These are phyloP conservation scores for Panonychus citri DNA, from an alignment of 1,140 invertebrate genomes.

Conservation along the genomic window DNA sequence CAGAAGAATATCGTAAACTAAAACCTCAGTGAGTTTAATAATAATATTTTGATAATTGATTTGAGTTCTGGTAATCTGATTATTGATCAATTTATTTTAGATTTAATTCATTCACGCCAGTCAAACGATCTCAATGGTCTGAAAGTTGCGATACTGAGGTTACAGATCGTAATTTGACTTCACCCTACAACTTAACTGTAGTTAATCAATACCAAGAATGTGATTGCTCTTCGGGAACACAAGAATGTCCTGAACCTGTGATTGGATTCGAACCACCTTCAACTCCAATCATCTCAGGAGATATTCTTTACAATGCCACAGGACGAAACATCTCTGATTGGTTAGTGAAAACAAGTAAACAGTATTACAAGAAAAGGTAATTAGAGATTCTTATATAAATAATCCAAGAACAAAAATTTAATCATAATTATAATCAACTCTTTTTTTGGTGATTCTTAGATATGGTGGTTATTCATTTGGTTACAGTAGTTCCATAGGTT, in stretches of 20 bases:
- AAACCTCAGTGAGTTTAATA: background rate
- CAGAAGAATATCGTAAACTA: background rate
- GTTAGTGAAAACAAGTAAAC: slow-evolving; percentile 26
- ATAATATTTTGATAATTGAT: background rate
- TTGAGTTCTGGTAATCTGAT: background rate
- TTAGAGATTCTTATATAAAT: background rate
- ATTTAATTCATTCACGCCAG: background rate
- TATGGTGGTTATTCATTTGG: slow-evolving; percentile 28
- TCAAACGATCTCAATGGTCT: background rate
- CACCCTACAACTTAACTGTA: slow-evolving; percentile 8
- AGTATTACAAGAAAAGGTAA: slow-evolving; percentile 23
- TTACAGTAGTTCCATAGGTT: slow-evolving; percentile 16
- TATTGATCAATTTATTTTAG: background rate
- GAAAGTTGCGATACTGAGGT: background rate
- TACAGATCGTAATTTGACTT: slow-evolving; percentile 10
- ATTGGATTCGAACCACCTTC: slow-evolving; percentile 20
- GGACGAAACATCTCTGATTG: slow-evolving; percentile 29
- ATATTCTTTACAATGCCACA: slow-evolving; percentile 29
- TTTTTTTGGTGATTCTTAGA: slow-evolving; percentile 11
- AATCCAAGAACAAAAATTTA: too few species aligned
- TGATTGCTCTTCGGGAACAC: slow-evolving; percentile 24
- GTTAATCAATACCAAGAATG: slow-evolving; percentile 18
- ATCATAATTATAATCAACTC: background rate
- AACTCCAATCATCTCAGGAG: slow-evolving; percentile 19
- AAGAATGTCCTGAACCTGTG: slow-evolving; percentile 24